phyloP scores from a whole-genome alignment of 53 echinoderm and acorn worm genomes.

The Pentamera pediparva region DNA sequence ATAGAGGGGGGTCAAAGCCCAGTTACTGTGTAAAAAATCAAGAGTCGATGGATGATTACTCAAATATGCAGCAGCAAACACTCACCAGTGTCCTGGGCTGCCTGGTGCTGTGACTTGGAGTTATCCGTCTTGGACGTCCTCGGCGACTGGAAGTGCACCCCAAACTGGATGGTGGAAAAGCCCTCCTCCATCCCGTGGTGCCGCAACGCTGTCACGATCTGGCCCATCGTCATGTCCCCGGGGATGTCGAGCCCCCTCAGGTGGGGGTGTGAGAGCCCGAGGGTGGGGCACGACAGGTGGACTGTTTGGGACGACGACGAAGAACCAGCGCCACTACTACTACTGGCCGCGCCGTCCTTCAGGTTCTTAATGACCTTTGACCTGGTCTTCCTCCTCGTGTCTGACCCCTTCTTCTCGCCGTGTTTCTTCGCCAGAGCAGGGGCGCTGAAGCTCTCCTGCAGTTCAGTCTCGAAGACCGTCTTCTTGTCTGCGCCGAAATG shows the following conservation, averaged over 20 bases:
- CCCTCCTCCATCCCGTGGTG: constrained; percentile 67
- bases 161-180: constrained; percentile 64
- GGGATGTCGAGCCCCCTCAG: constrained; percentile 62
- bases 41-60: too few relatives aligned
- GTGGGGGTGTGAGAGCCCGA: constrained; percentile 64
- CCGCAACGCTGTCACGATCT: constrained; percentile 65
- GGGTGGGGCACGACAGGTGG: constrained; percentile 30
- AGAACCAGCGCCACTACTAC: neutral
- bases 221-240: constrained; percentile 66
- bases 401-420: neutral
- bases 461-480: constrained; percentile 49
- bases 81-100: constrained; percentile 25
- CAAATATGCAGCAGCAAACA: neutral
- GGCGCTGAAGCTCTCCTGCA: constrained; percentile 12
- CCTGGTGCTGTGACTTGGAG: constrained; percentile 71
- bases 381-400: neutral
- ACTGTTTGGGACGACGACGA: neutral
- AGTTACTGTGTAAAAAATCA: too few relatives aligned
- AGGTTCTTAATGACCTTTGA: neutral
- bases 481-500: constrained; percentile 47
- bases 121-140: constrained; percentile 76
- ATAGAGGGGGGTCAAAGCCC: too few relatives aligned
- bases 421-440: constrained; percentile 1
- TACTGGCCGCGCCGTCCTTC: neutral
- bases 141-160: constrained; percentile 59